Conservation (phyloP, 2,113 vertebrate genomes). For the Tonatia bakeri region DNA sequence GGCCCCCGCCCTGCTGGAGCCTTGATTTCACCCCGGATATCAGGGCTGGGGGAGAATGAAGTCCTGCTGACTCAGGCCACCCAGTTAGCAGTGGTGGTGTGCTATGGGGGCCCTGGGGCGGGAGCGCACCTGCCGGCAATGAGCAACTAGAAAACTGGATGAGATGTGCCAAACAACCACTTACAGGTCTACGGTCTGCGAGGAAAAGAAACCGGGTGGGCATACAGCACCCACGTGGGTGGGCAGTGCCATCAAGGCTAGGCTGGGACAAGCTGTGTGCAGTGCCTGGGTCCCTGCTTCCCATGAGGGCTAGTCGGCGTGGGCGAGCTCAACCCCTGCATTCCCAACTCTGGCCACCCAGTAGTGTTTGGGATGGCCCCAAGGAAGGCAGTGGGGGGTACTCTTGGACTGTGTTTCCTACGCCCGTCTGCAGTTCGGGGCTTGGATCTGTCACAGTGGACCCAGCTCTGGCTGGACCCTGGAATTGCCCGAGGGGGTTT, state of each 20-base stretch:
- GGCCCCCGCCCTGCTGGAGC: not conserved
- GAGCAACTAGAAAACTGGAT: not conserved
- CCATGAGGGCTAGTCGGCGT: not conserved
- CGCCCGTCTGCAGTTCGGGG: not conserved
- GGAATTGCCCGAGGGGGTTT: not conserved
- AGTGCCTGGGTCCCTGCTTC: not conserved
- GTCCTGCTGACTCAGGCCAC: not conserved
- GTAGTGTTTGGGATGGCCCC: not conserved
- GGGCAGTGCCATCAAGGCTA: rapidly evolving
- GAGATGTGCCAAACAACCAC: not conserved
- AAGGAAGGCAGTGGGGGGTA: rapidly evolving
- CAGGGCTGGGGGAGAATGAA: not conserved
- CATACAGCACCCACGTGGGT: rapidly evolving
- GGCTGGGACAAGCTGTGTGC: not conserved
- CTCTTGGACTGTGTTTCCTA: rapidly evolving
- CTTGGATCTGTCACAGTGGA: not conserved
- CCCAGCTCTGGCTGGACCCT: not conserved
- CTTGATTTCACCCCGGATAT: not conserved
- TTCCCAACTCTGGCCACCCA: not conserved
- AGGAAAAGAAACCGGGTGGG: not conserved
- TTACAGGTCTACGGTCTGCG: not conserved
- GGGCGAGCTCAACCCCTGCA: not conserved
- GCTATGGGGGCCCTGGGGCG: not conserved
- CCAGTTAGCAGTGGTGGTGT: not conserved
- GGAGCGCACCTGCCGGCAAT: too few relatives aligned